These are phyloP conservation scores for Momotus momota DNA, from an alignment of 2,797 vertebrate genomes.

Conservation along the genomic window DNA sequence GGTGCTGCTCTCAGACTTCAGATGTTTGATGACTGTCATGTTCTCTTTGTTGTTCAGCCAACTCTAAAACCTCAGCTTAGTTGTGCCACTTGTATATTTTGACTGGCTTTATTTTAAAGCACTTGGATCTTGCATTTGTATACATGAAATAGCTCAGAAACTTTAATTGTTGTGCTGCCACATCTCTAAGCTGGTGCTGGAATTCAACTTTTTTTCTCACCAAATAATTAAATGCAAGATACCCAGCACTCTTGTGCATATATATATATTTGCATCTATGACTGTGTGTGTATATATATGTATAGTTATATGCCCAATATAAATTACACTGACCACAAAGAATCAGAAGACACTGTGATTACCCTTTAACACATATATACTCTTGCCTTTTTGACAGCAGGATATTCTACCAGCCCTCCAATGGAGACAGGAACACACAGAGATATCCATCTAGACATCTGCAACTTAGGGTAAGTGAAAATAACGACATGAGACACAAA, in stretches of 20 bases:
- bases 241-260: background rate
- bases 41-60: background rate
- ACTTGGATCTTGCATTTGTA: slow-evolving; percentile 42
- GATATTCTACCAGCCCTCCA: background rate
- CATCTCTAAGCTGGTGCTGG: background rate
- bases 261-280: too few species aligned
- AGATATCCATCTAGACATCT: background rate
- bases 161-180: slow-evolving; percentile 9
- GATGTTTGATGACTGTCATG: background rate
- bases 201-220: slow-evolving; percentile 28
- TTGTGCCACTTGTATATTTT: slow-evolving; percentile 26
- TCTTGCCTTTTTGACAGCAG: background rate
- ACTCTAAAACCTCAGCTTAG: slow-evolving; percentile 38
- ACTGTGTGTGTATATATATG: background rate
- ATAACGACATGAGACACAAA: background rate
- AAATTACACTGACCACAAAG: background rate
- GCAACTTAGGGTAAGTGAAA: background rate
- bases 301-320: background rate
- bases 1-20: background rate
- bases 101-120: slow-evolving; percentile 56
- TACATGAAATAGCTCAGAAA: background rate
- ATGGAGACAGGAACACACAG: background rate
- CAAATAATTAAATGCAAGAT: slow-evolving; percentile 62
- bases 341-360: background rate
- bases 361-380: background rate